Conservation (phyloP, 2,113 vertebrate species). For the Microtus oregoni region DNA sequence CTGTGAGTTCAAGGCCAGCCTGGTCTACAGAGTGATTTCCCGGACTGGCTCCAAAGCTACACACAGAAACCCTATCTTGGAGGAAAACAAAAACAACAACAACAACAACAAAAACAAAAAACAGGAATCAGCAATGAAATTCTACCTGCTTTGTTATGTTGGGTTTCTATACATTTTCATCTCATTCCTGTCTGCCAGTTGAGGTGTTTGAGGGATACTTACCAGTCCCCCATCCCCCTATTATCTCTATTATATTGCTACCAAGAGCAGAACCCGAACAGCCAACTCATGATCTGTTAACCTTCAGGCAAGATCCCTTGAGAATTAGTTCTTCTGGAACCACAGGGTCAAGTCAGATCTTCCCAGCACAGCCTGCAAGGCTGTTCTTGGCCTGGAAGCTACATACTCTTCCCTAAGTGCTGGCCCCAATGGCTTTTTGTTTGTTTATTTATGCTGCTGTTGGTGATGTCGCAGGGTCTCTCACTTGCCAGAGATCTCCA, state of each 20-base stretch:
- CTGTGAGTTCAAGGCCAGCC: no score
- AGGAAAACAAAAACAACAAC: no score
- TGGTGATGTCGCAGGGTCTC: background rate
- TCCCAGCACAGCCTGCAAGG: background rate
- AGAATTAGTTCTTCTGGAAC: background rate
- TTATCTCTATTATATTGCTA: background rate
- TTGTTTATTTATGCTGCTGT: background rate
- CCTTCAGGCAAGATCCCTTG: background rate
- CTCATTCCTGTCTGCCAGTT: background rate
- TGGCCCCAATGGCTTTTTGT: background rate
- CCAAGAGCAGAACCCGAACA: background rate
- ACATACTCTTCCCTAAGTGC: background rate
- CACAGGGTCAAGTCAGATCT: background rate
- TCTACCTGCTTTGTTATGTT: background rate
- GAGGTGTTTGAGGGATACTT: background rate
- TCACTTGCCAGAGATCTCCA: background rate
- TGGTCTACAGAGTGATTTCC: no score
- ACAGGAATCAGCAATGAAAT: background rate
- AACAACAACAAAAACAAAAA: background rate
- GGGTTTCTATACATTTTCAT: background rate
- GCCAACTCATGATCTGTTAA: background rate
- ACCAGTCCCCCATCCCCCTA: background rate
- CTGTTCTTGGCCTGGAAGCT: background rate
- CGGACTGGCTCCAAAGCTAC: no score
- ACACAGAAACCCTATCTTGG: no score